Percentiles rank a stretch among this genome's conserved stretches.
These are phyloP conservation scores for Meda fulgida DNA, from an alignment of 2,797 vertebrate genomes.

Conservation along the genomic window DNA sequence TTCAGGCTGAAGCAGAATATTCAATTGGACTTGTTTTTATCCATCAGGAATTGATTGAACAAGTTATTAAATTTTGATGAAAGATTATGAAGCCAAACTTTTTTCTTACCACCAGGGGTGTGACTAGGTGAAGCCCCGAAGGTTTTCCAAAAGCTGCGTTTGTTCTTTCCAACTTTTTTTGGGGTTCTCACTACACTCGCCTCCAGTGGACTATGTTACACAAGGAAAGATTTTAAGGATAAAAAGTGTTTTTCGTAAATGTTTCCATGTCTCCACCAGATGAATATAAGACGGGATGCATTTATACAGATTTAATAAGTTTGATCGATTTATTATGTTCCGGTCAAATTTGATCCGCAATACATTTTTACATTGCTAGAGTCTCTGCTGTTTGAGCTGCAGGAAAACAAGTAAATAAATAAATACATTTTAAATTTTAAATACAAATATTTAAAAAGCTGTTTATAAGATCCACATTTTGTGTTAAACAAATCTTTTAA, in stretches of 20 bases:
- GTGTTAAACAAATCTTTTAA: not conserved
- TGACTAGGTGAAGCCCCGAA: not conserved
- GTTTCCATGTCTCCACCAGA: not conserved
- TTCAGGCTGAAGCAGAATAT: conserved; percentile 13
- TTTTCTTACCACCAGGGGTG: not conserved
- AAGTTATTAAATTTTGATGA: conserved; percentile 12
- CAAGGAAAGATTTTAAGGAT: too few relatives aligned
- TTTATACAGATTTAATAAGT: not conserved
- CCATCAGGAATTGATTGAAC: conserved; percentile 1
- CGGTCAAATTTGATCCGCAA: not conserved
- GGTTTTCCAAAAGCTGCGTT: conserved; percentile 11
- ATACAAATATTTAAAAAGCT: not conserved
- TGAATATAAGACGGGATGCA: not conserved
- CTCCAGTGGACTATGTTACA: too few relatives aligned
- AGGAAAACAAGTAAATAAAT: not conserved
- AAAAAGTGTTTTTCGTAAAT: not conserved
- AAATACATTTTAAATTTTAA: not conserved
- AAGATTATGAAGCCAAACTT: conserved; percentile 21
- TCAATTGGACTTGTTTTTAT: conserved; percentile 7
- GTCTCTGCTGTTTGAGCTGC: not conserved
- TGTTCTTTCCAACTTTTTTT: not conserved
- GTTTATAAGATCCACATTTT: not conserved
- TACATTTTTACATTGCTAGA: not conserved
- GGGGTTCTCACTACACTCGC: too few relatives aligned
- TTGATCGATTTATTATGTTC: not conserved